A percentile compares a stretch with the other conserved stretches of the same genome.
Evolutionary conservation across 2,888 invertebrate species (phyloP).

Genomic region (Notodonta ziczac): DNA sequence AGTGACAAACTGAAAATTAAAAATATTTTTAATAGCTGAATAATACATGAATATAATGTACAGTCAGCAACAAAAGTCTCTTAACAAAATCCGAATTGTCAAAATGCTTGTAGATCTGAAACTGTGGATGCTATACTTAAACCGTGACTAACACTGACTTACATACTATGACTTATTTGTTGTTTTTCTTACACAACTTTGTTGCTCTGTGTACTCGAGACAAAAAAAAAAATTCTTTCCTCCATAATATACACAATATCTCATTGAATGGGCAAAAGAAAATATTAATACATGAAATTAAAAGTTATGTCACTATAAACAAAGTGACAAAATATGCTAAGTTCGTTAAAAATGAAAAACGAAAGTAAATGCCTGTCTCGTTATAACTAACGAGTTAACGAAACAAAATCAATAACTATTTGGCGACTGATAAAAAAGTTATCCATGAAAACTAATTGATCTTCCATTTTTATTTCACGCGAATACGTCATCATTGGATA

Average conservation of each 20-base stretch:
- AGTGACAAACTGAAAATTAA: no score
- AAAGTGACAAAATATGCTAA: conserved; percentile 31
- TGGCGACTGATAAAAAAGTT: conserved; percentile 1
- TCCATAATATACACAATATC: conserved; percentile 5
- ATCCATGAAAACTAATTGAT: neutral
- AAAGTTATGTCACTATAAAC: conserved; percentile 11
- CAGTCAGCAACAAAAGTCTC: conserved; percentile 5
- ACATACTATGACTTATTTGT: neutral
- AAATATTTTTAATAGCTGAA: no score
- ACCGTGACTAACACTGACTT: neutral
- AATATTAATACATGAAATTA: conserved; percentile 31
- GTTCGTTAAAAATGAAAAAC: conserved; percentile 29
- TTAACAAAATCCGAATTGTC: no score
- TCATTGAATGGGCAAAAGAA: conserved; percentile 27
- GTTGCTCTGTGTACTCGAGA: neutral
- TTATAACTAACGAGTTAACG: conserved; percentile 23
- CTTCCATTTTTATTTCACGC: neutral
- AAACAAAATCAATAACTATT: neutral
- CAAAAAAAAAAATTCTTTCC: neutral
- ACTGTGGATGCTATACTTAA: neutral
- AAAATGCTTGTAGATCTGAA: neutral
- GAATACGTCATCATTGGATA: neutral
- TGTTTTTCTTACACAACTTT: neutral
- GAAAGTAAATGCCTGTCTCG: conserved; percentile 24
- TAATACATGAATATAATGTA: no score